These are phyloP conservation scores for Drosophila lacicola DNA, from an alignment of 2,888 invertebrate genomes.

Conservation along the genomic window DNA sequence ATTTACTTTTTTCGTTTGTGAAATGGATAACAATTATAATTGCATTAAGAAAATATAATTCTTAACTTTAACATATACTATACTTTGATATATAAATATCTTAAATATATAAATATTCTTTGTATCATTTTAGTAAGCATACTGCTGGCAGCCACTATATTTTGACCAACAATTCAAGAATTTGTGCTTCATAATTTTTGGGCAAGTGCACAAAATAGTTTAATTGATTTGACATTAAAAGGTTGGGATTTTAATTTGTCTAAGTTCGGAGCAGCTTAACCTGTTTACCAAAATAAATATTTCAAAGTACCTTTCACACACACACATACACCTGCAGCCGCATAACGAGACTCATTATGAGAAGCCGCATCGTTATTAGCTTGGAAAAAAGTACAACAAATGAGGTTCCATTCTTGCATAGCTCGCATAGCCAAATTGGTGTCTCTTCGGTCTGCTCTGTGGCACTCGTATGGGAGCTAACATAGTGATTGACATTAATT, in stretches of 20 bases:
- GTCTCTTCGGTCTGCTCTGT: conserved; percentile 3
- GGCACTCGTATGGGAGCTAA: conserved; percentile 34
- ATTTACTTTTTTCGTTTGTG: too few species aligned
- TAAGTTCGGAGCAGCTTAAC: conserved; percentile 19
- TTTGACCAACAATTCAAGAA: conserved; percentile 1
- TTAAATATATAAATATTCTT: too few species aligned
- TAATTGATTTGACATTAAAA: conserved; percentile 74
- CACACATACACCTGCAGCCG: not conserved
- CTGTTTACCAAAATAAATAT: conserved; percentile 8
- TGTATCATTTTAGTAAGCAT: not conserved
- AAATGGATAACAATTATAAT: too few species aligned
- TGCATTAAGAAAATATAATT: not conserved
- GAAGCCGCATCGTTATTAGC: conserved; percentile 16
- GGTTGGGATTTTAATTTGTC: conserved; percentile 51
- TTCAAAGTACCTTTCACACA: conserved; percentile 12
- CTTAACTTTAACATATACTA: not conserved
- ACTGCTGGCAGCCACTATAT: not conserved
- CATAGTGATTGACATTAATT: conserved; percentile 75
- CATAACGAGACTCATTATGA: conserved; percentile 26
- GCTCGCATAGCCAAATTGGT: conserved; percentile 42
- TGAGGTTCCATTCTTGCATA: conserved; percentile 17
- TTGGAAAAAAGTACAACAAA: conserved; percentile 8
- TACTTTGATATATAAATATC: too few species aligned
- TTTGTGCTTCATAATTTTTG: conserved; percentile 33
- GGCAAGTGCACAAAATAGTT: conserved; percentile 29